A percentile compares a stretch with the other conserved stretches of the same genome.
Conservation (phyloP, 2,113 vertebrate species). For the Muscicapa adusta region DNA sequence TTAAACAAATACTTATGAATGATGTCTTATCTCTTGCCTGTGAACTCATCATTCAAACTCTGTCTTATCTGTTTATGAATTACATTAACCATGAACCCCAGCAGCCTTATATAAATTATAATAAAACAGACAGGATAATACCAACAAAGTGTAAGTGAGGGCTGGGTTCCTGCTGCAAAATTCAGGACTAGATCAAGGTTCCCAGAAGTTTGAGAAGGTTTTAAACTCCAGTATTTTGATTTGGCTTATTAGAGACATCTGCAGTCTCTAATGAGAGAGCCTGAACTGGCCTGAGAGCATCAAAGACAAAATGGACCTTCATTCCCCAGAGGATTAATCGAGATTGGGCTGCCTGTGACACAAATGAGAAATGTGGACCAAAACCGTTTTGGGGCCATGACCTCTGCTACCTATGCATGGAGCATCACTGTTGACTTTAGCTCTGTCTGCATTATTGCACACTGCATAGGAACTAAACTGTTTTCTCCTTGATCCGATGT, state of each 20-base stretch:
- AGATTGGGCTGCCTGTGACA: not conserved
- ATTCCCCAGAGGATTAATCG: not conserved
- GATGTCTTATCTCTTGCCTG: constrained; percentile 23
- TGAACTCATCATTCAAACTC: constrained; percentile 5
- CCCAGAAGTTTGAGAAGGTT: not conserved
- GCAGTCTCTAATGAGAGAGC: not conserved
- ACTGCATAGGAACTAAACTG: not conserved
- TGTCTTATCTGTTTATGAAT: constrained; percentile 32
- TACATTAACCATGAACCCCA: not conserved
- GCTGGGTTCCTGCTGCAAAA: not conserved
- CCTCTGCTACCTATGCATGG: not conserved
- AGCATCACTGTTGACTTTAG: not conserved
- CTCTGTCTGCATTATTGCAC: not conserved
- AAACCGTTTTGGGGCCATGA: not conserved
- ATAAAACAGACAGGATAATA: not conserved
- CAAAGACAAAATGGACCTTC: not conserved
- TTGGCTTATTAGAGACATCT: not conserved
- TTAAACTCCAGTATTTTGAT: not conserved
- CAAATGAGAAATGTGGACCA: not conserved
- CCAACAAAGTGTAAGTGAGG: not conserved
- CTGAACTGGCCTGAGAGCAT: not conserved
- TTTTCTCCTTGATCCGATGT: not conserved
- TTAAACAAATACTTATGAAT: constrained; percentile 40
- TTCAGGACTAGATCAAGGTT: not conserved
- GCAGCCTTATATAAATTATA: not conserved